Evolutionary conservation across 2,113 vertebrate genomes (phyloP).

Genomic region (Nesogale talazaci): DNA sequence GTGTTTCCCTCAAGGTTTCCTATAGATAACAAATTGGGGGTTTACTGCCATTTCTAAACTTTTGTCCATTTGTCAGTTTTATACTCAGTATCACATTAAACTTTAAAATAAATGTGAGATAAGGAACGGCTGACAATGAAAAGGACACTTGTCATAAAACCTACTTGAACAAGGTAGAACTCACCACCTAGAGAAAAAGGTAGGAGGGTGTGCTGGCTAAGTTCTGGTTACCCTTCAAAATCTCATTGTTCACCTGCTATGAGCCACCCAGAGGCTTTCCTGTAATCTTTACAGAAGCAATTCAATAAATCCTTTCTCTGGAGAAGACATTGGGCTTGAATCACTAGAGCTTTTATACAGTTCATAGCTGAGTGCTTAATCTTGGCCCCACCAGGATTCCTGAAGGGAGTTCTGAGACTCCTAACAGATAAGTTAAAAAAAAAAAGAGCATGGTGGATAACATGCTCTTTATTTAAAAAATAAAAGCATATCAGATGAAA

Average conservation of each 20-base stretch:
- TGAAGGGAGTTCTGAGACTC: background rate
- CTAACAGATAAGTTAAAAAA: too few species aligned
- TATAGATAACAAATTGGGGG: background rate
- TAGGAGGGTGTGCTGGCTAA: background rate
- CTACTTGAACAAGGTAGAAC: background rate
- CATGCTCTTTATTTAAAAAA: too few species aligned
- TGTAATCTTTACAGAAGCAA: background rate
- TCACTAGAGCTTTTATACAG: background rate
- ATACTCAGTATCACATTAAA: background rate
- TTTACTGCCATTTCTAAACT: conserved; percentile 25
- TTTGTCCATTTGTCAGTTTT: background rate
- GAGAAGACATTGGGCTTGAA: background rate
- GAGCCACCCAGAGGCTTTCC: background rate
- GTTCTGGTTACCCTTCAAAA: background rate
- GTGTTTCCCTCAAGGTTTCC: background rate
- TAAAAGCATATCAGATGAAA: too few species aligned
- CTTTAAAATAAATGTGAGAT: background rate
- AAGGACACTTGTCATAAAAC: background rate
- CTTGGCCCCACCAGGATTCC: background rate
- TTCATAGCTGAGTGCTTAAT: background rate
- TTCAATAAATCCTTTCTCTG: background rate
- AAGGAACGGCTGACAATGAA: background rate
- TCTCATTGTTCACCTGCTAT: background rate
- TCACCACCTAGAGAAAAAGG: background rate
- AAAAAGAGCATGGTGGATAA: too few species aligned